Conservation (phyloP, 2,888 invertebrate species). For the Enchytraeus crypticus region DNA sequence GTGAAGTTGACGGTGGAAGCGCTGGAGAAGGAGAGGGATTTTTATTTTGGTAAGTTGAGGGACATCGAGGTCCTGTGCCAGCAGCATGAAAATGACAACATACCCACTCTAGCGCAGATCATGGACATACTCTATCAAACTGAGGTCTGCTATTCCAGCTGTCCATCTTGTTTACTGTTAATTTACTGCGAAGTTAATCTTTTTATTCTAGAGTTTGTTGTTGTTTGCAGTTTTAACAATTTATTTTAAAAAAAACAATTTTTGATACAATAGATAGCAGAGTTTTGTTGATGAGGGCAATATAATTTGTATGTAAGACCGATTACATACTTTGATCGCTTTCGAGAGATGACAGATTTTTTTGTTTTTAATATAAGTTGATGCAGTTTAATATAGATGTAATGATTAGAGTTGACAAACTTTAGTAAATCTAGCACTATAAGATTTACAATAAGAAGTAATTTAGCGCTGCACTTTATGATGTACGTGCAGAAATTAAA, state of each 20-base stretch:
- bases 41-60: conserved; percentile 95
- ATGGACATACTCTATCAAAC: conserved; percentile 96
- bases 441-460: too few relatives aligned
- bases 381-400: too few relatives aligned
- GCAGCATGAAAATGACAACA: conserved; percentile 66
- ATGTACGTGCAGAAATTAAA: too few relatives aligned
- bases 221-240: conserved; percentile 58
- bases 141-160: conserved; percentile 70
- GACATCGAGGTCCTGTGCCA: conserved; percentile 98
- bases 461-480: too few relatives aligned
- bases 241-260: conserved; percentile 48
- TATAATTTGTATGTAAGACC: background rate
- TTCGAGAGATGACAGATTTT: too few relatives aligned
- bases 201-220: background rate
- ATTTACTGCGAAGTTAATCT: background rate
- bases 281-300: background rate
- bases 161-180: too few relatives aligned
- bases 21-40: conserved; percentile 94
- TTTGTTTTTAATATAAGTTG: too few relatives aligned
- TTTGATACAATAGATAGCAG: conserved; percentile 80
- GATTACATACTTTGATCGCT: too few relatives aligned
- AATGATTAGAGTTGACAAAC: too few relatives aligned
- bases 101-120: conserved; percentile 70
- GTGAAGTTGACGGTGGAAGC: conserved; percentile 80
- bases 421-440: too few relatives aligned